Evolutionary conservation across 1,140 invertebrate species (phyloP).

Genomic region (Lepidurus couesii): DNA sequence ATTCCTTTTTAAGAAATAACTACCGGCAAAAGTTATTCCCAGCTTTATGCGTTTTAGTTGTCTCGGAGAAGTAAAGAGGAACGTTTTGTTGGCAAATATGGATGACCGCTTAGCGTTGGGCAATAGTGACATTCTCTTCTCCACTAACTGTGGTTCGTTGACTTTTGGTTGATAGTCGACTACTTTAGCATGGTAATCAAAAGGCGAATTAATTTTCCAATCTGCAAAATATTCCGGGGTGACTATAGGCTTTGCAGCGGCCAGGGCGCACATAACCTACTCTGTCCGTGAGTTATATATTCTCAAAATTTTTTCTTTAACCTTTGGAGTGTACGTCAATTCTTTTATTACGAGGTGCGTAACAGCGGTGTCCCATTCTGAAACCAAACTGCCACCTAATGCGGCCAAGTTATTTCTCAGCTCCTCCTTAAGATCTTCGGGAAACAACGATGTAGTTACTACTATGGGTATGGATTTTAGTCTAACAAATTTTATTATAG

Average conservation of each 20-base stretch:
- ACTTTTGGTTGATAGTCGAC: not conserved
- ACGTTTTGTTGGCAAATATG: not conserved
- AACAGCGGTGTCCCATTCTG: not conserved
- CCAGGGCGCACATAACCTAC: not conserved
- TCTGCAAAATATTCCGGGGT: not conserved
- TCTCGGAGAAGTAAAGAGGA: not conserved
- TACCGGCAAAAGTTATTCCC: not conserved
- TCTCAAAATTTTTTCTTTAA: not conserved
- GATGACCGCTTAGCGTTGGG: not conserved
- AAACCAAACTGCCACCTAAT: not conserved
- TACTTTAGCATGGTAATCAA: not conserved
- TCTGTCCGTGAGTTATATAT: not conserved
- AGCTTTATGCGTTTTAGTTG: not conserved
- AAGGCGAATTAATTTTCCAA: not conserved
- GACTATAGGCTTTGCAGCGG: not conserved
- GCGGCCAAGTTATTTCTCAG: not conserved
- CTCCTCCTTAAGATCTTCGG: not conserved
- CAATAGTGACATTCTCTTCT: not conserved
- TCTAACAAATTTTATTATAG: not conserved
- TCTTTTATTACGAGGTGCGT: not conserved
- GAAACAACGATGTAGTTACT: not conserved
- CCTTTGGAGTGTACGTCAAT: conserved; percentile 9
- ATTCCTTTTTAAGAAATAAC: not conserved
- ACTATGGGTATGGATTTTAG: not conserved
- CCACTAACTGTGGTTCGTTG: not conserved